A percentile compares a stretch with the other conserved stretches of the same genome.
Evolutionary conservation across 2,888 invertebrate genomes (phyloP).

Genomic region (Iphiclides podalirius): DNA sequence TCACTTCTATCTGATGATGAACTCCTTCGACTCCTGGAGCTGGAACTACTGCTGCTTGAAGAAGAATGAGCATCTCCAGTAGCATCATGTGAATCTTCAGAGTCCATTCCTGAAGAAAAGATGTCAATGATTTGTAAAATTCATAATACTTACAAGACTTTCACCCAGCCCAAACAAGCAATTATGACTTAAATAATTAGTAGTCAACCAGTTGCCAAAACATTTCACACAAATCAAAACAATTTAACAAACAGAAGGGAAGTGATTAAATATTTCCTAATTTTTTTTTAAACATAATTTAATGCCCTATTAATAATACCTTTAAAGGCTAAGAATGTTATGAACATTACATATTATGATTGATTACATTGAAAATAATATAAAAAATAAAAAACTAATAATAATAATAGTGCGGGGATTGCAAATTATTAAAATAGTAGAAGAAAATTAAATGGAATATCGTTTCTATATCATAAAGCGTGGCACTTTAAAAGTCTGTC

Average conservation of each 20-base stretch:
- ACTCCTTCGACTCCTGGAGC: constrained; percentile 65
- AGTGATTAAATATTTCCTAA: constrained; percentile 1
- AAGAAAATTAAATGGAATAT: constrained; percentile 8
- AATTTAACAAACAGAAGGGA: constrained; percentile 8
- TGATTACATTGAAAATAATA: constrained; percentile 12
- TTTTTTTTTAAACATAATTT: background rate
- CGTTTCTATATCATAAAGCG: constrained; percentile 15
- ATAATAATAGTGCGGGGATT: constrained; percentile 6
- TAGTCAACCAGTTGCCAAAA: constrained; percentile 22
- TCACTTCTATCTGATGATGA: constrained; percentile 65
- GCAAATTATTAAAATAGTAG: constrained; percentile 8
- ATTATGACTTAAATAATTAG: constrained; percentile 22
- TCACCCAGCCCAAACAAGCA: constrained; percentile 39
- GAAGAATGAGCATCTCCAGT: constrained; percentile 62
- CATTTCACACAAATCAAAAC: constrained; percentile 16
- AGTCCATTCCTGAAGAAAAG: constrained; percentile 78
- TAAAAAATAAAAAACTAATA: constrained; percentile 19
- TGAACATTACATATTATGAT: constrained; percentile 7
- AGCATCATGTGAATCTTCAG: constrained; percentile 81
- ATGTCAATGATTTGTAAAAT: constrained; percentile 37
- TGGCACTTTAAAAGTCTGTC: constrained; percentile 22
- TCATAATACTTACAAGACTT: constrained; percentile 22
- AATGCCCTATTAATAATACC: background rate
- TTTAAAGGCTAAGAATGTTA: background rate
- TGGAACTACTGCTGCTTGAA: constrained; percentile 73